Evolutionary conservation across 2,113 vertebrate genomes (phyloP).

Genomic region (Chaenogobius annularis): DNA sequence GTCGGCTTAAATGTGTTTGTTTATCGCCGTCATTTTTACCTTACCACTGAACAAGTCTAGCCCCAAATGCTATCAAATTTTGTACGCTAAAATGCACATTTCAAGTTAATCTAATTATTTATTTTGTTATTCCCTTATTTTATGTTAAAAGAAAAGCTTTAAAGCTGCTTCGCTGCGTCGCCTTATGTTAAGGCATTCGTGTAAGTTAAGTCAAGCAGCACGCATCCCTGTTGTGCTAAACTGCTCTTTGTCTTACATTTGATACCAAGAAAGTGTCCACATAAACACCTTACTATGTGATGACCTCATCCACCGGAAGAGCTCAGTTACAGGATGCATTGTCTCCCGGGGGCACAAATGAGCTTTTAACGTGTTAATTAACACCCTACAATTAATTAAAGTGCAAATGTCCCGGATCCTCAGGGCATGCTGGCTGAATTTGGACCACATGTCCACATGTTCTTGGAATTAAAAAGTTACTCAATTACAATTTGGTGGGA

Average conservation of each 20-base stretch:
- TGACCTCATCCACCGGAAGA: slow-evolving; percentile 5
- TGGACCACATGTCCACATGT: background rate
- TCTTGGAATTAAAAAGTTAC: background rate
- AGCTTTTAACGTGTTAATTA: slow-evolving; percentile 48
- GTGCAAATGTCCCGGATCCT: slow-evolving; percentile 18
- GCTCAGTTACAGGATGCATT: background rate
- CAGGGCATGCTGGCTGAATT: slow-evolving; percentile 17
- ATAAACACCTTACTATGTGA: background rate
- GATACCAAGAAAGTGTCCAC: background rate
- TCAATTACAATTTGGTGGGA: background rate
- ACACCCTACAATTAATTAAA: slow-evolving; percentile 49
- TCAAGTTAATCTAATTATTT: background rate
- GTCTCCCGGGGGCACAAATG: background rate
- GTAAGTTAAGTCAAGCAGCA: background rate
- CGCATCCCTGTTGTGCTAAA: background rate
- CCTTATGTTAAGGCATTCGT: background rate
- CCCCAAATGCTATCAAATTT: background rate
- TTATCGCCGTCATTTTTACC: background rate
- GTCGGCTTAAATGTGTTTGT: slow-evolving; percentile 3
- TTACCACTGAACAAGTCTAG: background rate
- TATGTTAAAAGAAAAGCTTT: background rate
- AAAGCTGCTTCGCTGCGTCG: background rate
- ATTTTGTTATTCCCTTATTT: background rate
- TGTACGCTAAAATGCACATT: background rate
- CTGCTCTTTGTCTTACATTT: background rate